Conservation (phyloP, 37 sponge, comb jelly and placozoan genomes). For the Spongilla lacustris region DNA sequence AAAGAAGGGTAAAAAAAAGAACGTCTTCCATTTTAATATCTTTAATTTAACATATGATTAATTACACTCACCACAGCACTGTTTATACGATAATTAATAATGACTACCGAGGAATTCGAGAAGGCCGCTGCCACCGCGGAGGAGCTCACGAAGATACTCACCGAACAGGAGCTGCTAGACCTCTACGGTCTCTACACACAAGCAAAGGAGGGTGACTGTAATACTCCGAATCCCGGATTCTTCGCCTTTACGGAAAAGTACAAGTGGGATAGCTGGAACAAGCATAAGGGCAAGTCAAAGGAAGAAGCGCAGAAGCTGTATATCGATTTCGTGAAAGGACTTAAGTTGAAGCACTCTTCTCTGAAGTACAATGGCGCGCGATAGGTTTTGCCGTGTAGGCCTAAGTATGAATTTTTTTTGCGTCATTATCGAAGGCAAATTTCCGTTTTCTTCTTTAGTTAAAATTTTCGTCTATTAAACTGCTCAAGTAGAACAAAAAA, state of each 20-base stretch:
- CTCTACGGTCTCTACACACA: conserved; percentile 77
- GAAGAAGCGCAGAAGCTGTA: conserved; percentile 87
- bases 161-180: conserved; percentile 76
- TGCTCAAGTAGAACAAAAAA: too few relatives aligned
- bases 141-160: conserved; percentile 48
- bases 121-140: conserved; percentile 78
- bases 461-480: too few relatives aligned
- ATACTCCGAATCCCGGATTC: conserved; percentile 83
- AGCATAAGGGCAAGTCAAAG: conserved; percentile 71
- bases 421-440: too few relatives aligned
- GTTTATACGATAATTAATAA: too few relatives aligned
- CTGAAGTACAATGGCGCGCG: too few relatives aligned
- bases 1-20: too few relatives aligned
- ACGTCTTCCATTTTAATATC: too few relatives aligned
- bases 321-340: conserved; percentile 50
- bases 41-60: too few relatives aligned
- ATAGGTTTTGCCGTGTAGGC: too few relatives aligned
- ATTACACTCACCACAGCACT: too few relatives aligned
- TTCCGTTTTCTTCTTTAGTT: too few relatives aligned
- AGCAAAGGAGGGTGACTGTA: conserved; percentile 84
- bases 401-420: too few relatives aligned
- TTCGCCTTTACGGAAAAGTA: conserved; percentile 77
- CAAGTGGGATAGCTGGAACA: conserved; percentile 96
- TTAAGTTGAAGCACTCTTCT: conserved; percentile 45
- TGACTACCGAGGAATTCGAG: conserved; percentile 61